Conservation (phyloP, 2,888 invertebrate genomes). For the Argyresthia goedartella region DNA sequence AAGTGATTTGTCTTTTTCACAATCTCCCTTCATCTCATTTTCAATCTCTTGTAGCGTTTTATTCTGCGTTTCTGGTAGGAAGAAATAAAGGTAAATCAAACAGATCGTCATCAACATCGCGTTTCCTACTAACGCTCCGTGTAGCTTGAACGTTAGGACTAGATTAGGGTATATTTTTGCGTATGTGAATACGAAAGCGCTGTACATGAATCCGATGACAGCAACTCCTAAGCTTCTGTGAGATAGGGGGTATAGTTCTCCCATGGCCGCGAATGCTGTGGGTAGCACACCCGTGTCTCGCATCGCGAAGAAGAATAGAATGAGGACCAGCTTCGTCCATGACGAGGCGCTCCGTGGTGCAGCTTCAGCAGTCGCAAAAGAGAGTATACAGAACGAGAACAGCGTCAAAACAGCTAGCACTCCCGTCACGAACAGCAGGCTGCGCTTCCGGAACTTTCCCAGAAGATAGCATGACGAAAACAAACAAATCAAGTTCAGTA, state of each 20-base stretch:
- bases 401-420: background rate
- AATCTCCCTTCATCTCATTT: background rate
- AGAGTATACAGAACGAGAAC: background rate
- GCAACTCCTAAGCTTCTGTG: background rate
- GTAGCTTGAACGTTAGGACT: background rate
- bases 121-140: background rate
- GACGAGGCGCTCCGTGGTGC: background rate
- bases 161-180: background rate
- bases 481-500: background rate
- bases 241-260: background rate
- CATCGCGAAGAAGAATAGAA: background rate
- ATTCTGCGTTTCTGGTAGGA: background rate
- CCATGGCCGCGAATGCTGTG: background rate
- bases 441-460: background rate
- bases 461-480: background rate
- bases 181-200: background rate
- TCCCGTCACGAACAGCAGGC: background rate
- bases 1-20: too few species aligned
- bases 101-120: background rate
- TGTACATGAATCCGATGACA: background rate
- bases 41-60: conserved; percentile 1
- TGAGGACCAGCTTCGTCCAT: background rate
- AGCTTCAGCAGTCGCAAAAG: background rate
- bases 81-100: background rate
- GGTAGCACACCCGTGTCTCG: background rate